Conservation (phyloP, 2,113 vertebrate genomes). For the Chaetodon trifascialis region DNA sequence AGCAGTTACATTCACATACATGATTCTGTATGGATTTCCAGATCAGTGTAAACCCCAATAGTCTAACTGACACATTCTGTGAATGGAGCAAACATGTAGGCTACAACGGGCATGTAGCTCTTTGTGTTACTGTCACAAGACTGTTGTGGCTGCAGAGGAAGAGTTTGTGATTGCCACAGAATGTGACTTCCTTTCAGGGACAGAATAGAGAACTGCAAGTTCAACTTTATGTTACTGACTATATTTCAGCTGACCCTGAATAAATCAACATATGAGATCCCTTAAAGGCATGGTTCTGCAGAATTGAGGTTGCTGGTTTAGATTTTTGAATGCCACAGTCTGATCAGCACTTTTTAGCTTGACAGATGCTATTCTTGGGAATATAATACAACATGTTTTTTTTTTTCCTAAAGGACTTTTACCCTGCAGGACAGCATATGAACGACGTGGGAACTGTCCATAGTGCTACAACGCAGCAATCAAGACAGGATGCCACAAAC, state of each 20-base stretch:
- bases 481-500: constrained; percentile 61
- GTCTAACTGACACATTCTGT: background rate
- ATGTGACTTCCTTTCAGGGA: constrained; percentile 57
- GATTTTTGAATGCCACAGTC: background rate
- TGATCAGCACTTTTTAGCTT: background rate
- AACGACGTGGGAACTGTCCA: constrained; percentile 79
- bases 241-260: constrained; percentile 25
- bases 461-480: constrained; percentile 79
- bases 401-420: background rate
- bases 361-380: background rate
- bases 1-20: background rate
- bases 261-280: background rate
- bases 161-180: constrained; percentile 63
- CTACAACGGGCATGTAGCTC: background rate
- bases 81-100: background rate
- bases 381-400: background rate
- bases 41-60: background rate
- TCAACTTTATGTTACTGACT: constrained; percentile 36
- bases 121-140: constrained; percentile 4
- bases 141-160: constrained; percentile 52
- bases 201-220: constrained; percentile 67
- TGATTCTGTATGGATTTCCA: background rate
- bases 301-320: background rate
- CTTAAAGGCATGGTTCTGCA: background rate
- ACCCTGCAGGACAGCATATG: constrained; percentile 3